Evolutionary conservation across 1,140 invertebrate species (phyloP), one percentile per base, ranked within the genome.

Genomic region (Pseudomyrmex flavicornis): DNA sequence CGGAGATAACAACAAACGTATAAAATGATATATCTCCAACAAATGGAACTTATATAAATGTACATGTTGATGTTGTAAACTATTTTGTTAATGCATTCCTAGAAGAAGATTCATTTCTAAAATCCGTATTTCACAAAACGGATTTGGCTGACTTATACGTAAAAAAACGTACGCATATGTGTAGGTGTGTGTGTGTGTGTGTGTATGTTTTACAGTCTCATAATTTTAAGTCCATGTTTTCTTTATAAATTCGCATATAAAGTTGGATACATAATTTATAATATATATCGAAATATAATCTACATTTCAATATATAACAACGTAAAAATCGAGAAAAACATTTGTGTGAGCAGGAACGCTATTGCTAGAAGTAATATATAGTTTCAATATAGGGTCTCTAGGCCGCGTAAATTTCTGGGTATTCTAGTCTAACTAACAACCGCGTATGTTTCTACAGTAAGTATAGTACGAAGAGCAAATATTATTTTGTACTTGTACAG

Each of bases 401-500:
- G 22, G 50, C 46, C n/a, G 44, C 65, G 44, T 66, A 52, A 22
- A 54, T 69, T 20, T 26, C 22, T 7, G n/a, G 50, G n/a, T 26
- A 54, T 9, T 70, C 68, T 52, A 52, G 15, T 70, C 68, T 69
- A 69, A 52, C 66, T 69, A 69, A 69, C 66, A 22, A 46, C 3
- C 26, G 26, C 26, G 2, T 13, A 50, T 12, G 12, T 52, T 12
- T 7, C 44, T 22, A 35, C 35, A 35, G 35, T 35, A 35, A 10
- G 22, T 46, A n/a, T 65, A 65, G 46, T 26, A 26, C 50, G 15
- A 70, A 54, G 68, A 70, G 50, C 50, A 12, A 70, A 70, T 54
- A 70, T 54, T n/a, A 48, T 70, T 70, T 70, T 70, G 68, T 70
- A 70, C 66, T 69, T 52, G 20, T 70, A 13, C 66, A 22, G 50